Conservation (phyloP, 2,888 invertebrate species). For the Patella depressa region DNA sequence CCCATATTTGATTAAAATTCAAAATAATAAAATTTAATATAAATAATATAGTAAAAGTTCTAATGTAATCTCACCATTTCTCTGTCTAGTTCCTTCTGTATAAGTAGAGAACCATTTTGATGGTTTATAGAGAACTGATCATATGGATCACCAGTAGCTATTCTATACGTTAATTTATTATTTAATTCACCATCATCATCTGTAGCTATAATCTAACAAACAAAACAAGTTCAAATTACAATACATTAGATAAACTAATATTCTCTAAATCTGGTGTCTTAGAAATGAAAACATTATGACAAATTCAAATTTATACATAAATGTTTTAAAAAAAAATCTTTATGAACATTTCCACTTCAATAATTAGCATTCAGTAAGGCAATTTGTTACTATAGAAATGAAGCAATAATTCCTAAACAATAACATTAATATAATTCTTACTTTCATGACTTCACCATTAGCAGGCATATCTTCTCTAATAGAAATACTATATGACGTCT, state of each 20-base stretch:
- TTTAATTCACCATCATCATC: conserved; percentile 88
- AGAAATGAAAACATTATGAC: too few species aligned
- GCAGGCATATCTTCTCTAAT: conserved; percentile 82
- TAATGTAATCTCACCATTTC: conserved; percentile 78
- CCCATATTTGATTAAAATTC: too few species aligned
- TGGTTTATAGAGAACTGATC: conserved; percentile 60
- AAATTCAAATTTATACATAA: too few species aligned
- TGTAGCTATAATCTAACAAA: conserved; percentile 79
- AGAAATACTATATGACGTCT: conserved; percentile 43
- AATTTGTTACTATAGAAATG: not conserved
- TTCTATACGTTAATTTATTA: conserved; percentile 81
- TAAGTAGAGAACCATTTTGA: conserved; percentile 76
- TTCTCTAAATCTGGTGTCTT: too few species aligned
- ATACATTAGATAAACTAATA: too few species aligned
- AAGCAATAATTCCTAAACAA: not conserved
- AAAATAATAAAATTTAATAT: not conserved
- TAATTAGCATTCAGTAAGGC: too few species aligned
- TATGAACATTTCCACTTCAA: too few species aligned
- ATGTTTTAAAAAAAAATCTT: too few species aligned
- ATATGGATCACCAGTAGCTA: conserved; percentile 53
- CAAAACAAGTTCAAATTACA: too few species aligned
- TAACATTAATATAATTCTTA: conserved; percentile 65
- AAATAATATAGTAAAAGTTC: too few species aligned
- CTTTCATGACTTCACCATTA: conserved; percentile 79
- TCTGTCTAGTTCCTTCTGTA: conserved; percentile 83